Percentiles rank a stretch among this genome's conserved stretches.
phyloP scores from a whole-genome alignment of 2,113 vertebrate genomes.

The Phyllostomus hastatus region DNA sequence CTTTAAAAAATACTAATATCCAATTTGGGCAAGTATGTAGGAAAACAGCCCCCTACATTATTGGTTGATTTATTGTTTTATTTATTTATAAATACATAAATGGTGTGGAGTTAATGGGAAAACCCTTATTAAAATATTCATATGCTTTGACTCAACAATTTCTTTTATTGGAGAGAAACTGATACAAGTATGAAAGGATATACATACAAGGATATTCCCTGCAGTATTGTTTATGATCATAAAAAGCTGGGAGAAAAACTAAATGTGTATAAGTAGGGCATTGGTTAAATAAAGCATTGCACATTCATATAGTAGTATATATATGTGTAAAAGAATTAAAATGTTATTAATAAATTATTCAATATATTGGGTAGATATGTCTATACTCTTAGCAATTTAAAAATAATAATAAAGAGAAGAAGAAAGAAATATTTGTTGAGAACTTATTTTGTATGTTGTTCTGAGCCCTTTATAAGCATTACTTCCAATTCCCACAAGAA shows the following conservation, averaged over 20 bases:
- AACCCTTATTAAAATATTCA: not conserved
- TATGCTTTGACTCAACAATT: not conserved
- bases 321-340: not conserved
- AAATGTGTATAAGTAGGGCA: not conserved
- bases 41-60: not conserved
- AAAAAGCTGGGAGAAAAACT: not conserved
- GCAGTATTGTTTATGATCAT: not conserved
- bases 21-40: not conserved
- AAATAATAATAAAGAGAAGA: not conserved
- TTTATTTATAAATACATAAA: not conserved
- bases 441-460: not conserved
- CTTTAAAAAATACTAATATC: conserved; percentile 1
- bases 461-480: not conserved
- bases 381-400: not conserved
- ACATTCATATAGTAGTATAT: not conserved
- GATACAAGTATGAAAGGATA: not conserved
- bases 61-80: not conserved
- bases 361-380: not conserved
- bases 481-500: not conserved
- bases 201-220: not conserved
- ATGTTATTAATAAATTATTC: not conserved
- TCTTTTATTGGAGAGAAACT: not conserved
- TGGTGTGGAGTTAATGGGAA: not conserved
- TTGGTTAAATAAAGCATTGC: not conserved
- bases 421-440: not conserved